Base-by-base conservation (phyloP, 2,113 vertebrate species). In the Tenebrosternarchus preto region DNA sequence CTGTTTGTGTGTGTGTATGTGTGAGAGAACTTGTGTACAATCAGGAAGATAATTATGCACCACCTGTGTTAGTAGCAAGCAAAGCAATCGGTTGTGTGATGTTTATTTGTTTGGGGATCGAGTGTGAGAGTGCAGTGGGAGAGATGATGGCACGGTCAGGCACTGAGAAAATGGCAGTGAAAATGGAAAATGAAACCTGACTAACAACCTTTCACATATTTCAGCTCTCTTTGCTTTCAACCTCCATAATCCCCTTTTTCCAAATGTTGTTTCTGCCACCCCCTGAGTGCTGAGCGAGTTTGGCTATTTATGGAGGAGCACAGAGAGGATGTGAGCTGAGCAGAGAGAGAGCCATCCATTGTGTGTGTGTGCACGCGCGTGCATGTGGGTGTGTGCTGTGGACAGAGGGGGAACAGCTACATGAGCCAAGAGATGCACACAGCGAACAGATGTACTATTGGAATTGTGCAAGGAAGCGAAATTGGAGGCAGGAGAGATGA, bases 271-370 rank as follows among this genome's bases (percentile, higher is more conserved):
- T 90, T 88, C 71, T 61, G 19, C 57, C 83, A 20, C 76, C 69
- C 86, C 85, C 68, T 88, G 76, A 67, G 82, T 89, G 88, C 86
- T 76, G 86, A 90, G 84, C 70, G 76, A 67, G 84, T 84, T 90
- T 87, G 87, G 90, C 87, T 92, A 89, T 92, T 89, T 89, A 84
- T 88, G 88, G 88, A 81, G 83, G 76, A 61, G 83, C 86, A 88
- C 86, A 87, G 88, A 89, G 88, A 86, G 88, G 88, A 89, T 91
- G 88, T 85, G 89, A 89, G 86, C 82, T 78, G 87, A 89, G 89
- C 86, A 82, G 86, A 88, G 87, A 85, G 81, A 60, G 85, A 73
- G 76, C 69, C 78, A 50, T 78, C 80, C 81, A 78, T 59, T 80
- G 64, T 81, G 77, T 78, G 55, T 24, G 46, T 68, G 55, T 55